Base-by-base conservation (phyloP, 2,888 invertebrate genomes). In the Protophormia terraenovae region DNA sequence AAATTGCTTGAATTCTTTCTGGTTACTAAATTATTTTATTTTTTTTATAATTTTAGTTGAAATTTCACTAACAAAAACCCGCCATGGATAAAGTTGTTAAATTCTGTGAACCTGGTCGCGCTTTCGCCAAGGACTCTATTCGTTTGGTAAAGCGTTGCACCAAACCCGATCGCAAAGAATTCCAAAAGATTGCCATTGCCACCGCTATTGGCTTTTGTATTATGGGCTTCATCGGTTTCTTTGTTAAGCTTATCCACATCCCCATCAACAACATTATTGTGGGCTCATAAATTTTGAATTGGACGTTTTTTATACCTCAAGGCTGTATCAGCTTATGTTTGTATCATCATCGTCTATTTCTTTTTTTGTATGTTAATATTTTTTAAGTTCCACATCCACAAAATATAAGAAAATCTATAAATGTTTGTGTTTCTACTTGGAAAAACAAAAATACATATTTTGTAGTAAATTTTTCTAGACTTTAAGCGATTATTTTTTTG, bases 141-240 rank as follows among this genome's bases (percentile, higher is more conserved):
- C 96, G 99, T 93, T 95, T 99, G 91, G 98, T 99, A 50, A 99
- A 99, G 93, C 97, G 99, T 93, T 99, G 99, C 93, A 99, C 99
- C 79, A 99, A 99, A 93, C 99, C 99, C 75, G 99, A 99, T 93
- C 96, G 99, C 91, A 98, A 98, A 96, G 99, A 99, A 94, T 99
- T 99, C 93, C 99, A 99, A 93, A 99, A 99, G 94, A 99, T 99
- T 90, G 99, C 99, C 29, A 97, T 99, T 89, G 99, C 99, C 78
- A 99, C 99, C 84, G 99, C 99, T 4, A 98, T 99, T 91, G 99
- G 99, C 80, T 99, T 99, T 94, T 98, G 98, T 93, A 99, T 99
- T 93, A 99, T 99, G 99, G 99, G 99, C 79, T 99, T 99, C 94
- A 99, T 99, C 92, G 99, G 99, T 89, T 99, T 99, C 95, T 99